Conservation (phyloP, 2,113 vertebrate genomes). For the Mola mola region DNA sequence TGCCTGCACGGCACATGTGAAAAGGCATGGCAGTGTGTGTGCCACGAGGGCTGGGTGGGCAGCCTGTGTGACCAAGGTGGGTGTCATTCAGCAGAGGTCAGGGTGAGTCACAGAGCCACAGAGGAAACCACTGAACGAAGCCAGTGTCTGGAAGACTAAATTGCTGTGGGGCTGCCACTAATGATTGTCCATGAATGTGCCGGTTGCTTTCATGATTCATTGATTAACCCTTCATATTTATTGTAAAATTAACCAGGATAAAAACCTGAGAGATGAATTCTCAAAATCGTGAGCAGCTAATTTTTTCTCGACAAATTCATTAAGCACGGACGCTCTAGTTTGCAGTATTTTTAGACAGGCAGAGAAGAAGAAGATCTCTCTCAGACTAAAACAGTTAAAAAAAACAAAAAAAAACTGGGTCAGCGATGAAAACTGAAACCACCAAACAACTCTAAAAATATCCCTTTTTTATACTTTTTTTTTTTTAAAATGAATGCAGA, state of each 20-base stretch:
- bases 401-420: not conserved
- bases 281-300: too few relatives aligned
- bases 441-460: not conserved
- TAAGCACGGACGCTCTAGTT: too few relatives aligned
- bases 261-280: too few relatives aligned
- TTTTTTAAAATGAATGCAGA: not conserved
- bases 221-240: too few relatives aligned
- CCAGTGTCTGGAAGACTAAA: constrained; percentile 3
- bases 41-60: constrained; percentile 91
- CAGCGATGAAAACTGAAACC: not conserved
- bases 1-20: constrained; percentile 89
- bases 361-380: too few relatives aligned
- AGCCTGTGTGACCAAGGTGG: constrained; percentile 91
- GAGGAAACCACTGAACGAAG: not conserved
- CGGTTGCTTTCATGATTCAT: too few relatives aligned
- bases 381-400: too few relatives aligned
- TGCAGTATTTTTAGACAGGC: constrained; percentile 16
- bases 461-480: not conserved
- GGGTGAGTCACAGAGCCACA: constrained; percentile 30
- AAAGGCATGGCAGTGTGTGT: constrained; percentile 93
- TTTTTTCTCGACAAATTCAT: too few relatives aligned
- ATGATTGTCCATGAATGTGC: too few relatives aligned
- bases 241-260: too few relatives aligned
- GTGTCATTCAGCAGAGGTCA: constrained; percentile 50
- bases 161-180: too few relatives aligned